These are phyloP conservation scores for Gobio gobio DNA, from an alignment of 2,113 vertebrate genomes.

Conservation along the genomic window DNA sequence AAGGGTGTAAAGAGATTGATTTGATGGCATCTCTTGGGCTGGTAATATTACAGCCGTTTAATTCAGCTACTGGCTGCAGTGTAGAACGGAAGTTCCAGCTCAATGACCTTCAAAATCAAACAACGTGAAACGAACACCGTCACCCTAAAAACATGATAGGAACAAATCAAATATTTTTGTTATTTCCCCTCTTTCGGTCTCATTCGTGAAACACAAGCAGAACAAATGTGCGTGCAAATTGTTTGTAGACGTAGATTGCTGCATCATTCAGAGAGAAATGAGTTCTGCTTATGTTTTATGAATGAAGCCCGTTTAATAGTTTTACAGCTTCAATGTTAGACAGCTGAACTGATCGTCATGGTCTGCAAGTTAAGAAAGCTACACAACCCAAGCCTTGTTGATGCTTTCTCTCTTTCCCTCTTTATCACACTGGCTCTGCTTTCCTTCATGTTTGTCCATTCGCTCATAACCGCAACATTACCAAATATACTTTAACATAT, in stretches of 20 bases:
- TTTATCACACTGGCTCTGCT: constrained; percentile 39
- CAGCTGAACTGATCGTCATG: not conserved
- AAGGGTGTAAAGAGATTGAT: constrained; percentile 53
- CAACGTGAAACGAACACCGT: not conserved
- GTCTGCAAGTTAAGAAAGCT: not conserved
- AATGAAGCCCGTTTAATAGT: not conserved
- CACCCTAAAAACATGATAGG: constrained; percentile 9
- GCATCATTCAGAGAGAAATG: not conserved
- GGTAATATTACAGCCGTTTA: constrained; percentile 50
- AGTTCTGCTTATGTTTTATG: not conserved
- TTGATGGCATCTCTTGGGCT: constrained; percentile 40
- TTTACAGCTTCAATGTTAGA: not conserved
- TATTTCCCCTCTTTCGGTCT: not conserved
- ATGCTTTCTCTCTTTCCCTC: constrained; percentile 51
- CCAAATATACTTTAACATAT: constrained; percentile 14
- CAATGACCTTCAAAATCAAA: constrained; percentile 42
- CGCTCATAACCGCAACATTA: not conserved
- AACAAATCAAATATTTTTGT: not conserved
- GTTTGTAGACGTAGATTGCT: not conserved
- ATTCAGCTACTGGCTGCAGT: constrained; percentile 37
- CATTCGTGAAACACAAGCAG: constrained; percentile 33
- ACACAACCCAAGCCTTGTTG: not conserved
- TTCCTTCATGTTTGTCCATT: constrained; percentile 32
- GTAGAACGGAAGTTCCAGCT: constrained; percentile 18
- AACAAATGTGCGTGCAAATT: not conserved